Percentiles rank a stretch among this genome's conserved stretches.
phyloP scores from a whole-genome alignment of 2,113 vertebrate species.

The Rhadina sibilatrix region DNA sequence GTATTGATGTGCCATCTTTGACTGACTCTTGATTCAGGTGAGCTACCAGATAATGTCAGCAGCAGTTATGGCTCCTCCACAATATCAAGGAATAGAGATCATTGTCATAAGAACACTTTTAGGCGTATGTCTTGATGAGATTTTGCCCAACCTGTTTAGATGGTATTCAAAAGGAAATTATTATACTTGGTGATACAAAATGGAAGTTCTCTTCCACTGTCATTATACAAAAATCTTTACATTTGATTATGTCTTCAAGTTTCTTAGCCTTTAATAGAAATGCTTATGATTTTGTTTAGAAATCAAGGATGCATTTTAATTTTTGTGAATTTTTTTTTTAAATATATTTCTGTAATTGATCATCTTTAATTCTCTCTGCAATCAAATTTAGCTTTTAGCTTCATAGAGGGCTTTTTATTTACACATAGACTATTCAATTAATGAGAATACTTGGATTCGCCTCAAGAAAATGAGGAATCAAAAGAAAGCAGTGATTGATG shows the following conservation, averaged over 20 bases:
- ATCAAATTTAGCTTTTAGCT: not conserved
- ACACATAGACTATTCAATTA: not conserved
- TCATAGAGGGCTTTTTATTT: not conserved
- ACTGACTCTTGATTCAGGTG: not conserved
- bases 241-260: not conserved
- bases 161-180: not conserved
- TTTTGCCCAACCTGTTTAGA: not conserved
- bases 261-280: not conserved
- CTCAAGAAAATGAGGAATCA: not conserved
- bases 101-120: not conserved
- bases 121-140: not conserved
- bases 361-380: not conserved
- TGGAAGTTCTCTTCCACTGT: not conserved
- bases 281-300: not conserved
- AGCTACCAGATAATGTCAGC: not conserved
- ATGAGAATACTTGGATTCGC: not conserved
- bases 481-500: not conserved
- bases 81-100: not conserved
- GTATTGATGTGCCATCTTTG: not conserved
- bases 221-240: not conserved
- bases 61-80: not conserved
- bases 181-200: not conserved
- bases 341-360: not conserved
- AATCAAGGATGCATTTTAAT: not conserved
- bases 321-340: not conserved